Conservation (phyloP, 1,140 invertebrate species). For the Portunus trituberculatus region DNA sequence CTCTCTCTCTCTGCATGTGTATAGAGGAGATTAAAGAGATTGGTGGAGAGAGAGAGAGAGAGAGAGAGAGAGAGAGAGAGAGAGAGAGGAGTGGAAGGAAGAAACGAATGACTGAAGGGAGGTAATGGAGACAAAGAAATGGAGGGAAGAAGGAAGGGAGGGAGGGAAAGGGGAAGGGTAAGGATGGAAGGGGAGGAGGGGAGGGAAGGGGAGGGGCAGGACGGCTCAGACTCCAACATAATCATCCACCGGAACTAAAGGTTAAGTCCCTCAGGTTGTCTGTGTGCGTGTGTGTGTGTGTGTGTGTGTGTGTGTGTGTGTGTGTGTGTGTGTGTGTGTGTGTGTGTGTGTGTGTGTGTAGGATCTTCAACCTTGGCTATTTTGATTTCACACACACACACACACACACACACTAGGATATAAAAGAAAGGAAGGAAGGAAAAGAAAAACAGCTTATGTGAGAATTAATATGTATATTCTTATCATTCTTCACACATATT, state of each 20-base stretch:
- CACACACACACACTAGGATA: background rate
- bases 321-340: background rate
- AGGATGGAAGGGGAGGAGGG: background rate
- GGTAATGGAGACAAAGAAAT: background rate
- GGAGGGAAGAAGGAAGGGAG: background rate
- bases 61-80: background rate
- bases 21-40: too few relatives aligned
- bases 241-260: background rate
- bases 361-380: background rate
- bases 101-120: background rate
- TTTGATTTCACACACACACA: background rate
- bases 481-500: background rate
- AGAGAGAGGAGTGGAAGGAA: background rate
- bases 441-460: too few relatives aligned
- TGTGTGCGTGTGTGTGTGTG: background rate
- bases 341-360: background rate
- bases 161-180: background rate
- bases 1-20: background rate
- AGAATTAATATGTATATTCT: background rate
- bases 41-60: background rate
- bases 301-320: background rate
- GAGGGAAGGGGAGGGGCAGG: slow-evolving; percentile 2
- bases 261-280: background rate
- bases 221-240: background rate
- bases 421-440: background rate